These are phyloP conservation scores for Atopsyche davidsoni DNA, from an alignment of 1,140 invertebrate species.

Conservation along the genomic window DNA sequence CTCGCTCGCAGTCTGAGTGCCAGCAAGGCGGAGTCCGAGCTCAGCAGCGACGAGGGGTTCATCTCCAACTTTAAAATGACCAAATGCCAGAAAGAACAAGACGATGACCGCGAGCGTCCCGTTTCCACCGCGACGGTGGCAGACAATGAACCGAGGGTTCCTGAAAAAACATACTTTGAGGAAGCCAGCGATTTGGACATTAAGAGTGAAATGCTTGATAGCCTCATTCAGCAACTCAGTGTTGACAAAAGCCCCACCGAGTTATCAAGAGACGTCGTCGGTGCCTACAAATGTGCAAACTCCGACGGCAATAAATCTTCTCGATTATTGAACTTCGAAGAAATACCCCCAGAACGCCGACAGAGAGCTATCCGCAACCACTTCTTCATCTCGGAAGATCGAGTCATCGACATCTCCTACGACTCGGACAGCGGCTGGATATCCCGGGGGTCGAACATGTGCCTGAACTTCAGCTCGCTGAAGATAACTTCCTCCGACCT, in stretches of 20 bases:
- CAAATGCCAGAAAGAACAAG: too few species aligned
- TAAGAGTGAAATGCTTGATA: constrained; percentile 19
- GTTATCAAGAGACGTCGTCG: too few species aligned
- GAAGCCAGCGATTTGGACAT: constrained; percentile 23
- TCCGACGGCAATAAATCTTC: too few species aligned
- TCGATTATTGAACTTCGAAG: not conserved
- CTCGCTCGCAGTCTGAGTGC: constrained; percentile 21
- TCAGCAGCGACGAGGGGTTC: constrained; percentile 23
- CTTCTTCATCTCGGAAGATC: constrained; percentile 41
- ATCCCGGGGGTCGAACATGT: constrained; percentile 30
- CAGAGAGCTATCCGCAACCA: constrained; percentile 27
- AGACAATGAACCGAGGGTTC: not conserved
- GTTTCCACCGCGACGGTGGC: too few species aligned
- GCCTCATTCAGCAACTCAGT: constrained; percentile 20
- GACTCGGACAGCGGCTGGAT: constrained; percentile 45
- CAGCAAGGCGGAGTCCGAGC: constrained; percentile 17
- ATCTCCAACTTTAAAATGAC: too few species aligned
- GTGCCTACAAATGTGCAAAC: too few species aligned
- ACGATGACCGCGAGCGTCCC: too few species aligned
- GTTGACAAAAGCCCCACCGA: constrained; percentile 23
- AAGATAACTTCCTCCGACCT: constrained; percentile 18
- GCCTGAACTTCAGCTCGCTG: constrained; percentile 21
- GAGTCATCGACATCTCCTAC: constrained; percentile 42
- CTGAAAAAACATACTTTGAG: too few species aligned
- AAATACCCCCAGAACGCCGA: constrained; percentile 3